Conservation (phyloP, 37 sponge, comb jelly and placozoan species). For the Axinella damicornis region DNA sequence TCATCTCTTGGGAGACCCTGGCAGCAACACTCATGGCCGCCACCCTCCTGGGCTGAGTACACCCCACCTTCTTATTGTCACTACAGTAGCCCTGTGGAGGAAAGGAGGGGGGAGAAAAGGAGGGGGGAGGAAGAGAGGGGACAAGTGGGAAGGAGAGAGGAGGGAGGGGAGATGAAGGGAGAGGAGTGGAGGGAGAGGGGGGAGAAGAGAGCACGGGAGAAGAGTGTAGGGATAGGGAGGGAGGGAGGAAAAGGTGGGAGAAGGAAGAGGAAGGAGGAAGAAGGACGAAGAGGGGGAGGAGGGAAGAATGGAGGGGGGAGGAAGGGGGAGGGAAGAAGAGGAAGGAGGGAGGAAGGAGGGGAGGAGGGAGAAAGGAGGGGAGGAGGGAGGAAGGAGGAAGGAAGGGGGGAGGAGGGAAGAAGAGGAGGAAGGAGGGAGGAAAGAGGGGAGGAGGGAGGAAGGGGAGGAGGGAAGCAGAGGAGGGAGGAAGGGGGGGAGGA, state of each 20-base stretch:
- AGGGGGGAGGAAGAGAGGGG: neutral
- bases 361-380: neutral
- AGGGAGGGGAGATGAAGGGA: too few relatives aligned
- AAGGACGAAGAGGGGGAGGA: constrained; percentile 21
- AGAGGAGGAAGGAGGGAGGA: constrained; percentile 3
- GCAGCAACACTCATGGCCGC: constrained; percentile 99
- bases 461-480: constrained; percentile 1
- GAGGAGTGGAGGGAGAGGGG: neutral
- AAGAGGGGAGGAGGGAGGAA: constrained; percentile 7
- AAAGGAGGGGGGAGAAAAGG: neutral
- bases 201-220: neutral
- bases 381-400: neutral
- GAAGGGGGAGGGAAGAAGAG: constrained; percentile 5
- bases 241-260: too few relatives aligned
- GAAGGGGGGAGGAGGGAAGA: constrained; percentile 7
- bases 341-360: constrained; percentile 9
- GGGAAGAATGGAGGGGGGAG: constrained; percentile 27
- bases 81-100: constrained; percentile 76
- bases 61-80: constrained; percentile 89
- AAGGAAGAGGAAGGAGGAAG: constrained; percentile 6
- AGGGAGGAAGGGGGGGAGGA: neutral
- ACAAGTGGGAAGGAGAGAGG: neutral
- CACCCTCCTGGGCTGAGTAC: constrained; percentile 98
- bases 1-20: constrained; percentile 95
- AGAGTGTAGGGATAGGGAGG: constrained; percentile 2